Evolutionary conservation across 2,113 vertebrate genomes (phyloP).

Genomic region (Genyomyrus donnyi): DNA sequence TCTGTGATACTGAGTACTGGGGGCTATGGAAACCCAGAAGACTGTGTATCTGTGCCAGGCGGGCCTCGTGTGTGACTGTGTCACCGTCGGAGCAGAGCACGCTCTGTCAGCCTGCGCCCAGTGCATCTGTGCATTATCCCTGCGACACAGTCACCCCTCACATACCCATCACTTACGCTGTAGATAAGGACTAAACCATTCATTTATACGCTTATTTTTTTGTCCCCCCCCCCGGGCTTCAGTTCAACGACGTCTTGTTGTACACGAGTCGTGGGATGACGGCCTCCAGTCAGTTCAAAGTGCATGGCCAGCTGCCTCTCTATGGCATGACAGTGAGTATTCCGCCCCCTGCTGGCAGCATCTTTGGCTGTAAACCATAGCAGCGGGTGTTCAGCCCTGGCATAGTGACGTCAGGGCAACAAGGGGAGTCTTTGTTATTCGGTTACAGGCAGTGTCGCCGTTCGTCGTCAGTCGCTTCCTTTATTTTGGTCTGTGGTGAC

Average conservation of each 20-base stretch:
- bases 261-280: constrained; percentile 93
- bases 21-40: neutral
- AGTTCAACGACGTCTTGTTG: constrained; percentile 89
- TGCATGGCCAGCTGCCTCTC: constrained; percentile 84
- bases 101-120: neutral
- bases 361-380: neutral
- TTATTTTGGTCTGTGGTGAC: neutral
- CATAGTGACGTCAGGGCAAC: neutral
- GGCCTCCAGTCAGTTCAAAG: constrained; percentile 88
- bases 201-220: neutral
- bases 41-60: neutral
- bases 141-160: neutral
- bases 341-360: neutral
- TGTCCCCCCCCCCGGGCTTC: constrained; percentile 16
- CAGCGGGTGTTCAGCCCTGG: neutral
- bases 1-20: neutral
- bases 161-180: neutral
- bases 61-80: neutral
- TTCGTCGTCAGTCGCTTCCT: neutral
- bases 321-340: constrained; percentile 87
- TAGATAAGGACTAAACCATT: too few species aligned
- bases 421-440: neutral
- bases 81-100: neutral
- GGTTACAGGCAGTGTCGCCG: neutral
- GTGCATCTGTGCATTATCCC: neutral